Evolutionary conservation across 1,140 invertebrate species (phyloP).

Genomic region (Drosophila bipectinata): DNA sequence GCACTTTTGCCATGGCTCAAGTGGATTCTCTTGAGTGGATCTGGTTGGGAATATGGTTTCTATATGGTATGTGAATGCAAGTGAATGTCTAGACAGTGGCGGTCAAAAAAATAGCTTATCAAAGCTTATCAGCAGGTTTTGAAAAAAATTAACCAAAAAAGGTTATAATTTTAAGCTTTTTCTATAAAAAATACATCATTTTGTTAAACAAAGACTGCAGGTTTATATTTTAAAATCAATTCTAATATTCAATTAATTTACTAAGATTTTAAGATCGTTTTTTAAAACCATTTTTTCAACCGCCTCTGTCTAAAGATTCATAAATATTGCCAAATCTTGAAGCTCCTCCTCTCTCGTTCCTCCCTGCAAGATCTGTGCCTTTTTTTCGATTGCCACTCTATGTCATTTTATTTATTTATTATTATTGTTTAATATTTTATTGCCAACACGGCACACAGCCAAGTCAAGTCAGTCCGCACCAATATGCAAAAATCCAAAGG

Average conservation of each 20-base stretch:
- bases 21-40: constrained; percentile 48
- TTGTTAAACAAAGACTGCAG: too few relatives aligned
- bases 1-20: constrained; percentile 70
- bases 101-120: constrained; percentile 1
- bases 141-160: too few relatives aligned
- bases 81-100: constrained; percentile 21
- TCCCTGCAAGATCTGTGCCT: neutral
- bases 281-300: constrained; percentile 1
- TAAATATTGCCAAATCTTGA: constrained; percentile 33
- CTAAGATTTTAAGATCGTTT: neutral
- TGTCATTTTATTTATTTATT: constrained; percentile 64
- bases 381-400: constrained; percentile 10
- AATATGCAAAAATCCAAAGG: constrained; percentile 67
- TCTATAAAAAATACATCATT: too few relatives aligned
- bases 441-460: constrained; percentile 42
- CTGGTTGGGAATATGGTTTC: constrained; percentile 22
- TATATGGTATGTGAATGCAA: neutral
- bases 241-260: too few relatives aligned
- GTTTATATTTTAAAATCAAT: too few relatives aligned
- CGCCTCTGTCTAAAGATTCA: constrained; percentile 24
- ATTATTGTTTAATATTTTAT: constrained; percentile 67
- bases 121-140: too few relatives aligned
- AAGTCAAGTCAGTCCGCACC: constrained; percentile 41
- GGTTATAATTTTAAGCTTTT: too few relatives aligned
- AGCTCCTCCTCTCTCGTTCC: constrained; percentile 3